Base-by-base conservation (phyloP, 2,797 vertebrate species). In the Eremophila alpestris region DNA sequence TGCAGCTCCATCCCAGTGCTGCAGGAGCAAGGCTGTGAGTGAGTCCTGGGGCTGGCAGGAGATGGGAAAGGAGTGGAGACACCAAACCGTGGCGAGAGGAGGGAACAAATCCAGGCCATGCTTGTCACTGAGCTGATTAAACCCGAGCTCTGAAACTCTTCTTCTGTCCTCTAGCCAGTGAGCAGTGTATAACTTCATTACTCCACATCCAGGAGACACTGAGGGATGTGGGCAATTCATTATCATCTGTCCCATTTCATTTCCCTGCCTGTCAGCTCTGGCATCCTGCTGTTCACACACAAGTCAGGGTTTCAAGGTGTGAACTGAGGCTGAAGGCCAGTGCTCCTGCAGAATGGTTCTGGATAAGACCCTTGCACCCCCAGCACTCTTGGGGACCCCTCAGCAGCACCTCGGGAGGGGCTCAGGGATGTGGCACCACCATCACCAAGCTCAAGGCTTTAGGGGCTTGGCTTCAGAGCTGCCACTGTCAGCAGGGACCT, bases 221-320 rank as follows among this genome's bases (percentile, higher is more conserved):
- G 88, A 79, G 46, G 79, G 90, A 89, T 62, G 26, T 4, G 75
- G 93, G 79, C 86, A 63, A 87, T 95, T 90, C 90, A 85, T 97
- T 96, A 82, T 84, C 90, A 38, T 86, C 93, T 87, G 89, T 91
- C 94, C 68, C 7, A 1, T 87, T 93, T 87, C 11, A 84, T 95
- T 90, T 94, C 88, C 64, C 58, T 52, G 92, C 89, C 86, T 51
- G 49, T 51, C 90, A 79, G 78, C 7, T n/a, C 26, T 7, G 63
- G 21, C 54, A 78, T 84, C 62, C 40, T 17, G 6, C 26, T 1
- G 51, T 20, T 62, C 77, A 18, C 38, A 77, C 71, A 19, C 58
- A 12, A 45, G 49, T 23, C 56, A 12, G 43, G 2, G 2, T 29
- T 46, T 41, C 38, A 24, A 27, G 74, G 51, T 4, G 43, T 15